phyloP scores from a whole-genome alignment of 23 tunicate species.

The Botrylloides violaceus region DNA sequence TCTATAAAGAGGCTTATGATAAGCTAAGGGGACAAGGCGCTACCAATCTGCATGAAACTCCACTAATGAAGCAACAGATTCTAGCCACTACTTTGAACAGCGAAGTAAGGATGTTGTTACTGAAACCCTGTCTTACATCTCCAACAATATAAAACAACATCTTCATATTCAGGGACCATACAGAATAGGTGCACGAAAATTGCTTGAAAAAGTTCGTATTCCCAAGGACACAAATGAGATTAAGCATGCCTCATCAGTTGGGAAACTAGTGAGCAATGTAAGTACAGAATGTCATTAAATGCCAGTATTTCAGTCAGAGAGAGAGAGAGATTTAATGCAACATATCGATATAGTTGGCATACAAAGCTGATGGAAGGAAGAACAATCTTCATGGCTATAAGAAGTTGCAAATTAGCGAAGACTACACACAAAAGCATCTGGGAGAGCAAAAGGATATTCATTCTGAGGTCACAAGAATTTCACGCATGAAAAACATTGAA shows the following conservation, averaged over 20 bases:
- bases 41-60: slow-evolving; percentile 56
- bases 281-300: slow-evolving; percentile 14
- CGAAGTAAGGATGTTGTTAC: slow-evolving; percentile 41
- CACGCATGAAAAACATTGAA: no score
- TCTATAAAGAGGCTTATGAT: slow-evolving; percentile 64
- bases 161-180: slow-evolving; percentile 49
- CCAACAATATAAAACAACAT: neutral
- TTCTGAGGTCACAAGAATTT: slow-evolving; percentile 56
- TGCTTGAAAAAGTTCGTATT: slow-evolving; percentile 32
- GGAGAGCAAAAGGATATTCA: slow-evolving; percentile 48
- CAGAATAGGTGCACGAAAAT: slow-evolving; percentile 41
- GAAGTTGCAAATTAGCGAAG: slow-evolving; percentile 45
- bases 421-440: slow-evolving; percentile 42
- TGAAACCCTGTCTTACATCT: no score
- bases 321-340: no score
- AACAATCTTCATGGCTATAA: slow-evolving; percentile 54
- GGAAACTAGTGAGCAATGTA: slow-evolving; percentile 76
- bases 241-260: slow-evolving; percentile 65
- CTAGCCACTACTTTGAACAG: slow-evolving; percentile 36
- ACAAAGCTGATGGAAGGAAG: slow-evolving; percentile 18
- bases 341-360: slow-evolving; percentile 18
- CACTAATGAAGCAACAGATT: slow-evolving; percentile 52
- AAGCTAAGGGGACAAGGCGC: slow-evolving; percentile 45
- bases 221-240: slow-evolving; percentile 62
- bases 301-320: no score